A percentile compares a stretch with the other conserved stretches of the same genome.
Evolutionary conservation across 2,113 vertebrate genomes (phyloP).

Genomic region (Spheniscus mendiculus): DNA sequence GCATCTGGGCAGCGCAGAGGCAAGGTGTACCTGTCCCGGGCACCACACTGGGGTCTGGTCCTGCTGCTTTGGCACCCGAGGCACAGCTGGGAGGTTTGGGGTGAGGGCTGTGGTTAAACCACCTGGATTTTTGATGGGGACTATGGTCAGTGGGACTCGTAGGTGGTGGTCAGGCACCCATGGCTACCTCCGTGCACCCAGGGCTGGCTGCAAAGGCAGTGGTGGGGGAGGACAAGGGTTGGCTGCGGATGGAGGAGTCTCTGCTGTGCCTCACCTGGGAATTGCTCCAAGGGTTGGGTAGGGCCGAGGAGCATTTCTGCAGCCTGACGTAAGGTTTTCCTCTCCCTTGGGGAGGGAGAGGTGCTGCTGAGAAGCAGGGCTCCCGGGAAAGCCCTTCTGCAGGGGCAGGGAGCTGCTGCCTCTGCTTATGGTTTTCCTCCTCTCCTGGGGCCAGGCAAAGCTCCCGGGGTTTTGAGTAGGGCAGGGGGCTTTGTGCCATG

Average conservation of each 20-base stretch:
- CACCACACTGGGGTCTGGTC: not conserved
- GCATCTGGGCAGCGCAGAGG: not conserved
- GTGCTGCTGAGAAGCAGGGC: not conserved
- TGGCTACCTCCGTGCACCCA: rapidly evolving
- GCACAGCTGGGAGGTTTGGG: not conserved
- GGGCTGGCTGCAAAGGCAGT: not conserved
- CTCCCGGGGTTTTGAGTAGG: not conserved
- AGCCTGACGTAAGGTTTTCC: constrained; percentile 43
- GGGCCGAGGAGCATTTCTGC: constrained; percentile 49
- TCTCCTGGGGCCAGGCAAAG: not conserved
- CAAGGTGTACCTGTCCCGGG: not conserved
- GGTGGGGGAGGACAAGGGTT: not conserved
- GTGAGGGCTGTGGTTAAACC: not conserved
- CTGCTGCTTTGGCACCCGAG: rapidly evolving
- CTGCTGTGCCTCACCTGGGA: constrained; percentile 14
- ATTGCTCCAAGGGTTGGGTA: constrained; percentile 47
- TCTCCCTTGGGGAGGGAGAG: not conserved
- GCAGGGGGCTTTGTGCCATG: not conserved
- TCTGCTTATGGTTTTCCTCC: not conserved
- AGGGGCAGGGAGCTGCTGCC: not conserved
- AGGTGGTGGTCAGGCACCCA: rapidly evolving
- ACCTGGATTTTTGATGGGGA: not conserved
- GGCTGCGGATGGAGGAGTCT: not conserved
- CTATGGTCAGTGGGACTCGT: not conserved
- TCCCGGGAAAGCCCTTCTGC: not conserved